Evolutionary conservation across 2,797 vertebrate genomes (phyloP).

Genomic region (Cygnus olor): DNA sequence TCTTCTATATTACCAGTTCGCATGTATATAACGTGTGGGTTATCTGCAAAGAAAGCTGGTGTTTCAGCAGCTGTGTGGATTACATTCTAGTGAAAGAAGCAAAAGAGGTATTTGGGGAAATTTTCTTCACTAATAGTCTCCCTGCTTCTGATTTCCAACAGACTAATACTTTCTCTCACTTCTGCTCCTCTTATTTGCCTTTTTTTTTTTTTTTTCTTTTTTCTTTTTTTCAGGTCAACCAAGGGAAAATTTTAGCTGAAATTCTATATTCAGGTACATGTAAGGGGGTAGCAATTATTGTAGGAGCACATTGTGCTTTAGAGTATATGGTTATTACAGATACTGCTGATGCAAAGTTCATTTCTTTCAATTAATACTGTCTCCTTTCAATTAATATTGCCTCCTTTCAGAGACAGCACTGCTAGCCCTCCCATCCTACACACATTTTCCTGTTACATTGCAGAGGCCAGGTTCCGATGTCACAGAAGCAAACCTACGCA

Average conservation of each 20-base stretch:
- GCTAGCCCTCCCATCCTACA: accelerated
- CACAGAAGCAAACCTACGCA: not conserved
- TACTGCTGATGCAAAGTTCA: not conserved
- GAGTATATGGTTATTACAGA: not conserved
- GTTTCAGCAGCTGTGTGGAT: not conserved
- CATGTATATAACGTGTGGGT: not conserved
- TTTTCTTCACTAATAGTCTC: not conserved
- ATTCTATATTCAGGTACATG: not conserved
- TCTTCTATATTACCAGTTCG: constrained; percentile 15
- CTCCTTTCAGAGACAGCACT: not conserved
- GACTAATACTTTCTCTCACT: not conserved
- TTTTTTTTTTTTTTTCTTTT: not conserved
- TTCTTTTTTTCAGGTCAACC: not conserved
- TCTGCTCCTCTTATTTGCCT: not conserved
- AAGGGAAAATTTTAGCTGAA: not conserved
- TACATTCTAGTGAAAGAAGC: not conserved
- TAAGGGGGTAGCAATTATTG: not conserved
- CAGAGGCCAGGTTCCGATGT: not conserved
- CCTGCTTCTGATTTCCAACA: not conserved
- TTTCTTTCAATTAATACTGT: not conserved
- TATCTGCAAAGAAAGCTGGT: constrained; percentile 1
- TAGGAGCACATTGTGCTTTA: accelerated
- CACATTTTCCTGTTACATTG: not conserved
- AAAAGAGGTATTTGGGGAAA: not conserved
- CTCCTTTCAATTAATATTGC: not conserved